phyloP scores from a whole-genome alignment of 2,113 vertebrate genomes.

The Ahaetulla prasina region DNA sequence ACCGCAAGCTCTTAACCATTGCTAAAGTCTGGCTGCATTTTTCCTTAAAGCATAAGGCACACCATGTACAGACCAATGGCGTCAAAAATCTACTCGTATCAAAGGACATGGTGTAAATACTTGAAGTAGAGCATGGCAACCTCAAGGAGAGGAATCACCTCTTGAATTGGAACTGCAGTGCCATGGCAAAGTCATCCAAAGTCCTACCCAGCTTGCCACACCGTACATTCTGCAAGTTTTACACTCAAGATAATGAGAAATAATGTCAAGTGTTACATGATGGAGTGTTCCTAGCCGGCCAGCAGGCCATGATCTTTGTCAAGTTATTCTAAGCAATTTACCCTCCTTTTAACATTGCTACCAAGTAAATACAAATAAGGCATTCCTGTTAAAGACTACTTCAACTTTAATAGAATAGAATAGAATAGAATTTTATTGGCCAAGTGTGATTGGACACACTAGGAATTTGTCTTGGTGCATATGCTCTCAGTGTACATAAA shows the following conservation, averaged over 20 bases:
- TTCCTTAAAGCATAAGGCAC: background rate
- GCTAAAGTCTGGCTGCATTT: background rate
- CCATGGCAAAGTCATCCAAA: background rate
- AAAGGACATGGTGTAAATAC: background rate
- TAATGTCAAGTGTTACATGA: background rate
- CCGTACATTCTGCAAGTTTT: background rate
- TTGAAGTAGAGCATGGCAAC: background rate
- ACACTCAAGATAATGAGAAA: background rate
- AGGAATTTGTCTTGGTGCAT: too few species aligned
- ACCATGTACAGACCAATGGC: background rate
- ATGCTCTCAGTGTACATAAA: too few species aligned
- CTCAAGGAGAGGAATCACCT: background rate
- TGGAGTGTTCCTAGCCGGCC: background rate
- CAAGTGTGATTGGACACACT: too few species aligned
- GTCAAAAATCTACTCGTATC: background rate
- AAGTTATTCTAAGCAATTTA: background rate
- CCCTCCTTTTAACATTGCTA: background rate
- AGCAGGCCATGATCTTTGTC: background rate
- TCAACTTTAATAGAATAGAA: too few species aligned
- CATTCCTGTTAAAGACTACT: too few species aligned
- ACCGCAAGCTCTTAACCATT: background rate
- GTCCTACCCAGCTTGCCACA: background rate
- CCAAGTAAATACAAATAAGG: background rate
- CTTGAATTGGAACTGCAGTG: background rate
- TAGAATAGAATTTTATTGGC: too few species aligned